A percentile compares a stretch with the other conserved stretches of the same genome.
Evolutionary conservation across 1,140 invertebrate genomes (phyloP).

Genomic region (Aphaenogaster rudis): DNA sequence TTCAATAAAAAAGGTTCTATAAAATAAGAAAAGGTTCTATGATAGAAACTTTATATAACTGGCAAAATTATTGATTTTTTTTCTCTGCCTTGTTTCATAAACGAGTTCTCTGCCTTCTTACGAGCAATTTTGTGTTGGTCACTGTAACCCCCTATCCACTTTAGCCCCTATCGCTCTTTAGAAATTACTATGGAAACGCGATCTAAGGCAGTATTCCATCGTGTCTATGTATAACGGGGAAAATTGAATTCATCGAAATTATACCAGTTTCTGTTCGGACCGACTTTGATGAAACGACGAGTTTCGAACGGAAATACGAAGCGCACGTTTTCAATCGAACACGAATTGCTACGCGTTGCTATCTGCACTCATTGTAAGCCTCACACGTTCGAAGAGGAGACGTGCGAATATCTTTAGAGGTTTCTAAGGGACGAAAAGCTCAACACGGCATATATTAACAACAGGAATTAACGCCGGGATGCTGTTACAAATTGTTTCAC

Average conservation of each 20-base stretch:
- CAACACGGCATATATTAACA: slow-evolving; percentile 15
- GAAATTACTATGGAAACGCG: slow-evolving; percentile 40
- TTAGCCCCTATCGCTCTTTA: slow-evolving; percentile 41
- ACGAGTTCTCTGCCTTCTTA: neutral
- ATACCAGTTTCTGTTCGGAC: slow-evolving; percentile 16
- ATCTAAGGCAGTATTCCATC: slow-evolving; percentile 25
- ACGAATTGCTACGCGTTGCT: neutral
- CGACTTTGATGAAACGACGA: slow-evolving; percentile 28
- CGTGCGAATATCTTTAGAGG: neutral
- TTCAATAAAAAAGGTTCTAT: neutral
- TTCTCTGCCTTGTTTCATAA: neutral
- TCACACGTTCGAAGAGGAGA: neutral
- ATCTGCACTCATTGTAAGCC: slow-evolving; percentile 13
- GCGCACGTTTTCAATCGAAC: slow-evolving; percentile 35
- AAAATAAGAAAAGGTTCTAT: neutral
- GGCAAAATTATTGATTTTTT: neutral
- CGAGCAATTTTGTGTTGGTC: neutral
- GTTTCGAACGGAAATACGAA: slow-evolving; percentile 41
- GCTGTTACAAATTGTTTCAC: slow-evolving; percentile 27
- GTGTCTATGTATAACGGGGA: slow-evolving; percentile 25
- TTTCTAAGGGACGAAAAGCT: slow-evolving; percentile 3
- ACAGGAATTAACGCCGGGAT: neutral
- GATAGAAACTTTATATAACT: neutral
- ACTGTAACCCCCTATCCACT: slow-evolving; percentile 3
- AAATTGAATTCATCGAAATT: slow-evolving; percentile 54